Evolutionary conservation across 2,797 vertebrate genomes (phyloP).

Genomic region (Picus viridis): DNA sequence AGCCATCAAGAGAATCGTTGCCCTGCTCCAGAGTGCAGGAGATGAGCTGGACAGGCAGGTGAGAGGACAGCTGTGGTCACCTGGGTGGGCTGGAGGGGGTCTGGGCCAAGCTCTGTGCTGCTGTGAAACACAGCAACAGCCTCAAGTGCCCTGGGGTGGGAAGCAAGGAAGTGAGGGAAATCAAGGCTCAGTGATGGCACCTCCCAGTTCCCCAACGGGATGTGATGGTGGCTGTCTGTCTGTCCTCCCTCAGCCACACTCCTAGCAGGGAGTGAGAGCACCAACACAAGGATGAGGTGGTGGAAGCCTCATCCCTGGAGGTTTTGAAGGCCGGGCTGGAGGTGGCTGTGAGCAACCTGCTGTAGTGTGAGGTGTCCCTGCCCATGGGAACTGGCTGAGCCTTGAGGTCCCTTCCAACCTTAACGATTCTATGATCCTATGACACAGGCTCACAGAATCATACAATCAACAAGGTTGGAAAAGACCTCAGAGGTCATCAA

Average conservation of each 20-base stretch:
- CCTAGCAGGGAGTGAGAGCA: fast-evolving
- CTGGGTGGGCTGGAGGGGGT: neutral
- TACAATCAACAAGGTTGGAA: too few relatives aligned
- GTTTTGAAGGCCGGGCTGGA: too few relatives aligned
- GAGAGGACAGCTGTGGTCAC: neutral
- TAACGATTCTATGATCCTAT: too few relatives aligned
- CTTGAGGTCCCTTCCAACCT: too few relatives aligned
- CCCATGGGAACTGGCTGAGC: too few relatives aligned
- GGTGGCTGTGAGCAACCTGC: too few relatives aligned
- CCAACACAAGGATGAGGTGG: fast-evolving
- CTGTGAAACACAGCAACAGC: neutral
- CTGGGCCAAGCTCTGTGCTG: neutral
- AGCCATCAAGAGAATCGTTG: constrained; percentile 80
- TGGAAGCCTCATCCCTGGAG: too few relatives aligned
- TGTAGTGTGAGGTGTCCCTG: too few relatives aligned
- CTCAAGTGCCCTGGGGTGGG: fast-evolving
- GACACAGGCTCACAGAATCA: too few relatives aligned
- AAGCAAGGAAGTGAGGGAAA: neutral
- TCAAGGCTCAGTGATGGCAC: neutral
- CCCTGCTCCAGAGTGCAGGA: constrained; percentile 83
- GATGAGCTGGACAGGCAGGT: constrained; percentile 87
- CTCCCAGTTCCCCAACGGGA: neutral
- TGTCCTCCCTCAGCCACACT: neutral
- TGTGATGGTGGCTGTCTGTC: neutral
- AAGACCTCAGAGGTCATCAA: too few relatives aligned